These are phyloP conservation scores for Sturnus vulgaris DNA, from an alignment of 2,113 vertebrate genomes.

Conservation along the genomic window DNA sequence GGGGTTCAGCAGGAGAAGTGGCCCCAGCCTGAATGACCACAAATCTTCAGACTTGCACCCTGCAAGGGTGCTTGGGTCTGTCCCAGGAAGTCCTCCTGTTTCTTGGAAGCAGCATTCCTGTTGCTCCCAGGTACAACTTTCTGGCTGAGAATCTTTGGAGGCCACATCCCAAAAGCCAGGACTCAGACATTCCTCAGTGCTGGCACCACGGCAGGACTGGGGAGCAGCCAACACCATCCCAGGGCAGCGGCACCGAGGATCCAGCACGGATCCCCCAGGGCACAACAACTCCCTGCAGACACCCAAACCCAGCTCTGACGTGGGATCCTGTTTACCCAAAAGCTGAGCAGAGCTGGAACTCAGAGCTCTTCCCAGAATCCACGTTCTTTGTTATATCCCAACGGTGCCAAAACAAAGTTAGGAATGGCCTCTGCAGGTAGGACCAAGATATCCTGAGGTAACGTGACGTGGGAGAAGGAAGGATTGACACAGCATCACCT, in stretches of 20 bases:
- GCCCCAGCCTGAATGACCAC: not conserved
- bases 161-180: not conserved
- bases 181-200: not conserved
- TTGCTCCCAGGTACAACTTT: not conserved
- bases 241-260: not conserved
- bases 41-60: rapidly evolving
- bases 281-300: constrained; percentile 1
- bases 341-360: not conserved
- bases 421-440: not conserved
- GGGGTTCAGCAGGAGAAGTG: not conserved
- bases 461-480: not conserved
- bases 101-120: not conserved
- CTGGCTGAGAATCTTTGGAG: not conserved
- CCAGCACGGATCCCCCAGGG: not conserved
- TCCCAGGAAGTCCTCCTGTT: not conserved
- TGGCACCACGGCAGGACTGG: not conserved
- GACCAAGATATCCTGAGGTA: not conserved
- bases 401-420: not conserved
- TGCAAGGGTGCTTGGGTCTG: rapidly evolving
- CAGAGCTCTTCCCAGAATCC: not conserved
- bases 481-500: not conserved
- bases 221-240: not conserved
- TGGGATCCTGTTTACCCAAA: not conserved
- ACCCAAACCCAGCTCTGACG: not conserved
- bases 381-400: not conserved